Evolutionary conservation across 2,113 vertebrate genomes (phyloP), one percentile per base, ranked within the genome.

Genomic region (Aptenodytes patagonicus): DNA sequence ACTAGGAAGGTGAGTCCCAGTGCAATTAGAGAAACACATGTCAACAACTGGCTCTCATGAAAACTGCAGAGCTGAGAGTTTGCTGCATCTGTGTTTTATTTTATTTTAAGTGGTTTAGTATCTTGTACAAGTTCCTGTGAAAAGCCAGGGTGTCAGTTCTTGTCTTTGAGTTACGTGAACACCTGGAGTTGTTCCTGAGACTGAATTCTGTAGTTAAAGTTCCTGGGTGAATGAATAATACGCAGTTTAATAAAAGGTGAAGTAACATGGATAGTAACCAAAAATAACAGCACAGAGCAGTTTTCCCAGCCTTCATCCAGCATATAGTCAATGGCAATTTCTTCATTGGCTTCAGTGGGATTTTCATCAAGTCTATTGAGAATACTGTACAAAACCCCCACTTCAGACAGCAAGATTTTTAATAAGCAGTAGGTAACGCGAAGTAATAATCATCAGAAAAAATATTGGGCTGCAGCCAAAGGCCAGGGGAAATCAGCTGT

Each of bases 141-240:
- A 77, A 85, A 95, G n/a, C 57, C 61, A 61, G 36, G 34, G 36
- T 69, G 69, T 94, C 81, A 44, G 26, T 82, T 77, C 65, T 83
- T 86, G 68, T 81, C 55, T 83, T 68, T 79, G 78, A 79, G 54
- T 89, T 93, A 72, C 47, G 12, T 31, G 78, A 70, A 89, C 87
- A 92, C 83, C 66, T 94, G 96, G 81, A 89, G 26, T 46, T 93
- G 61, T 81, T 89, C 64, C 31, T 89, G 80, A 77, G 66, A 36
- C 36, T 58, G 54, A 62, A 69, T 69, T 77, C 73, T 92, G n/a
- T 69, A 75, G 69, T 8, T 79, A 17, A 62, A 79, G 83, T 87
- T 97, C 87, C 84, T 91, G 81, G 66, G 91, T 91, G 93, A 85
- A 80, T 86, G 70, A 93, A 91, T 83, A 95, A 95, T 61, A 36